Evolutionary conservation across 2,113 vertebrate species (phyloP).

Genomic region (Ramphastos sulfuratus): DNA sequence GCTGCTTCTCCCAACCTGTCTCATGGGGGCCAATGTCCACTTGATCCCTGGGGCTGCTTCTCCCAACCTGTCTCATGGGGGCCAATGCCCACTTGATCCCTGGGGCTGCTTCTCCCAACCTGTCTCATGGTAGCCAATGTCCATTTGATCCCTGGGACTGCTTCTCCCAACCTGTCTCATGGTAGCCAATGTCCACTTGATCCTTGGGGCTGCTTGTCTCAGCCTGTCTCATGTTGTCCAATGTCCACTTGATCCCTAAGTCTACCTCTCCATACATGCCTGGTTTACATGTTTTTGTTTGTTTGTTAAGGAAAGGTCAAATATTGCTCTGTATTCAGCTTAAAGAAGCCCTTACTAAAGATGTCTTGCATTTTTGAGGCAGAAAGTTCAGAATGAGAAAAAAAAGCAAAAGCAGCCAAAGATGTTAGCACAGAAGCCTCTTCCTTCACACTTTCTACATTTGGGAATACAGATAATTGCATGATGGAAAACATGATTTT

Average conservation of each 20-base stretch:
- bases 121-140: background rate
- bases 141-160: background rate
- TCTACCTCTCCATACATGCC: background rate
- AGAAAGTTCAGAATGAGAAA: background rate
- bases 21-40: no score
- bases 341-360: background rate
- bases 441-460: background rate
- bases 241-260: background rate
- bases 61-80: background rate
- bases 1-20: background rate
- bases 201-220: background rate
- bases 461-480: background rate
- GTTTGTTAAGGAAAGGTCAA: background rate
- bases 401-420: background rate
- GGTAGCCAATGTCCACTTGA: background rate
- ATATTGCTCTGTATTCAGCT: background rate
- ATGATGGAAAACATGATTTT: background rate
- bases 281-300: background rate
- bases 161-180: background rate
- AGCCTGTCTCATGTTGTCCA: background rate
- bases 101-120: background rate
- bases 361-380: background rate
- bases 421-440: background rate
- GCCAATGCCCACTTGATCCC: background rate
- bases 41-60: no score